Evolutionary conservation across 2,797 vertebrate genomes (phyloP).

Genomic region (Bradypodion ventrale): DNA sequence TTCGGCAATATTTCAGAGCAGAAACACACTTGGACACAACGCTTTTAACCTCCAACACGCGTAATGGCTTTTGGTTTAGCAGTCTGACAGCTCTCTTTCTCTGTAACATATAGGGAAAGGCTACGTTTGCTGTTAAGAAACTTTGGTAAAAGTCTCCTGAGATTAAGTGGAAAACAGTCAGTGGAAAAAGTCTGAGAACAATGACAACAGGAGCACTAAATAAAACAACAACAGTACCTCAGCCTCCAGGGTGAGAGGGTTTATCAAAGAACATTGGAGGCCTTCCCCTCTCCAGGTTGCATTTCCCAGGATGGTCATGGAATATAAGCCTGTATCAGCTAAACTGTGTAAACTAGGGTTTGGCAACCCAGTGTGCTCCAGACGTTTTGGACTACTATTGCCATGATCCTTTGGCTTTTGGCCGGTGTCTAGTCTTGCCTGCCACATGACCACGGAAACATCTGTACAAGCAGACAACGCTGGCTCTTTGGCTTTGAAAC

Average conservation of each 20-base stretch:
- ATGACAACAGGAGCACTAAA: background rate
- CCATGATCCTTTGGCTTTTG: background rate
- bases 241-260: background rate
- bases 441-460: no score
- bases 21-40: background rate
- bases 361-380: background rate
- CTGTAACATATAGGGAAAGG: background rate
- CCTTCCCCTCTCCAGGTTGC: no score
- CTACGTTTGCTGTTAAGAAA: background rate
- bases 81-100: background rate
- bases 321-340: background rate
- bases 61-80: slow-evolving; percentile 4
- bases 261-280: background rate
- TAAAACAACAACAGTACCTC: background rate
- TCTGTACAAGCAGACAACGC: no score
- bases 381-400: background rate
- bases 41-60: slow-evolving; percentile 7
- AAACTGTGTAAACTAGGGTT: no score
- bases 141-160: background rate
- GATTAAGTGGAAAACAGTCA: background rate
- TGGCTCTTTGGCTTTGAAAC: no score
- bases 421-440: no score
- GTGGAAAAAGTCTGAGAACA: background rate
- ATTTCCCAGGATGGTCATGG: background rate
- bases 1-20: slow-evolving; percentile 21